A percentile compares a stretch with the other conserved stretches of the same genome.
These are phyloP conservation scores for Drosophila anomalipes DNA, from an alignment of 2,888 invertebrate species.

Conservation along the genomic window DNA sequence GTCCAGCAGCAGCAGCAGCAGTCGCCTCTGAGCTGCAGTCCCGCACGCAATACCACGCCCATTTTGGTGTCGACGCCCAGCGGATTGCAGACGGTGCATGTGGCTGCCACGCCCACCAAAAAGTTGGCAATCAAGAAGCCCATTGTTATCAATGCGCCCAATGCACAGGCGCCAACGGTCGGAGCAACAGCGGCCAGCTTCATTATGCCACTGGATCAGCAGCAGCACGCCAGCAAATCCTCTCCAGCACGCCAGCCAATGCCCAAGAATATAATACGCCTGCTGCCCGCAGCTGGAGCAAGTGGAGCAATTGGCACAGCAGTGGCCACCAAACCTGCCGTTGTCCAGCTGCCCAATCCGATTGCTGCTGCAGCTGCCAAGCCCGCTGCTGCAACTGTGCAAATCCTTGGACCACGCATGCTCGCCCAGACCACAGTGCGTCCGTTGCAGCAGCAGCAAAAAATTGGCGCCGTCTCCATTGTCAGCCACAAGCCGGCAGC, in stretches of 20 bases:
- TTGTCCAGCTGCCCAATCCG: slow-evolving; percentile 38
- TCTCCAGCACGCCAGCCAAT: slow-evolving; percentile 52
- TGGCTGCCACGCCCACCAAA: slow-evolving; percentile 77
- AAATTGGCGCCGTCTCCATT: slow-evolving; percentile 70
- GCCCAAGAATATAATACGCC: slow-evolving; percentile 77
- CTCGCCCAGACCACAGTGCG: slow-evolving; percentile 70
- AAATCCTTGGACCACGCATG: slow-evolving; percentile 74
- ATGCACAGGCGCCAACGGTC: slow-evolving; percentile 23
- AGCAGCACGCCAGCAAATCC: slow-evolving; percentile 28
- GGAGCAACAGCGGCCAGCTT: slow-evolving; percentile 39
- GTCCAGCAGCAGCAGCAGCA: slow-evolving; percentile 21
- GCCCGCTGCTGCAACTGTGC: slow-evolving; percentile 40
- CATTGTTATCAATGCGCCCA: slow-evolving; percentile 66
- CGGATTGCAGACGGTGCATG: slow-evolving; percentile 84
- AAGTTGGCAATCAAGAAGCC: slow-evolving; percentile 81
- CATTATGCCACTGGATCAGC: slow-evolving; percentile 42
- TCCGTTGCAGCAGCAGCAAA: slow-evolving; percentile 71
- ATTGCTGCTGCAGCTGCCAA: slow-evolving; percentile 28
- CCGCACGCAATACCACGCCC: slow-evolving; percentile 74
- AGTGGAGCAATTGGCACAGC: slow-evolving; percentile 5
- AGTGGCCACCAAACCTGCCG: slow-evolving; percentile 34
- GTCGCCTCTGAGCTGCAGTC: slow-evolving; percentile 30
- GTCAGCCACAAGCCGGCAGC: slow-evolving; percentile 49
- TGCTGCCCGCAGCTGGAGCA: slow-evolving; percentile 58
- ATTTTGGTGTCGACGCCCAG: slow-evolving; percentile 83